Evolutionary conservation across 1,140 invertebrate genomes (phyloP), one percentile per base, ranked within the genome.

Genomic region (Heliconius hewitsoni): DNA sequence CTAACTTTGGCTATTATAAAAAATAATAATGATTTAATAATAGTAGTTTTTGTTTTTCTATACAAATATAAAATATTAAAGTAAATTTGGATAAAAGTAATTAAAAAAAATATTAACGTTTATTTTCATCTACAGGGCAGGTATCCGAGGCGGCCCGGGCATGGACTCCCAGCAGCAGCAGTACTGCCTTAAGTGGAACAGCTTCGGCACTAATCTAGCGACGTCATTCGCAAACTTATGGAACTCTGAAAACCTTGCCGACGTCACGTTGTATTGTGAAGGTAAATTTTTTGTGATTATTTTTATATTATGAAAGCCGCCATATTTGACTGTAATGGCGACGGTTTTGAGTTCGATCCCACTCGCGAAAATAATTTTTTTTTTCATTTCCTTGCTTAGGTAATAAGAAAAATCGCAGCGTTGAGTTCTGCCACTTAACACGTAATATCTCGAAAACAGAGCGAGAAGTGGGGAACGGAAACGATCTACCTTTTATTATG

Each of bases 181-280:
- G 95, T 98, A 98, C 95, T 98, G 97, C 96, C 96, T 98, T 86
- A 98, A 98, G 95, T 98, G 97, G 97, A 98, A 98, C 96, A 98
- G 97, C 95, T 98, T 98, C 95, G 97, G 97, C 91, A 97, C 96
- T 88, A 98, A 98, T 95, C 95, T 98, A 93, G 97, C 97, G 83
- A 97, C 97, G 86, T 97, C 97, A 85, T 98, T 98, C 95, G 97
- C 97, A 87, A 98, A 97, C 95, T 95, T 98, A 88, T 98, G 97
- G 96, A 98, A 98, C 95, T 98, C 97, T 89, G 98, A 98, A 95
- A 97, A 97, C 94, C 96, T 98, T 85, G 97, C 97, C 85, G 98
- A 98, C 96, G 97, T 98, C 90, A 98, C 97, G 87, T 95, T 98
- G 83, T 98, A 97, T 95, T 98, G 98, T 95, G 97, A 98, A 96